Base-by-base conservation (phyloP, 2,888 invertebrate genomes). In the Plusia festucae region DNA sequence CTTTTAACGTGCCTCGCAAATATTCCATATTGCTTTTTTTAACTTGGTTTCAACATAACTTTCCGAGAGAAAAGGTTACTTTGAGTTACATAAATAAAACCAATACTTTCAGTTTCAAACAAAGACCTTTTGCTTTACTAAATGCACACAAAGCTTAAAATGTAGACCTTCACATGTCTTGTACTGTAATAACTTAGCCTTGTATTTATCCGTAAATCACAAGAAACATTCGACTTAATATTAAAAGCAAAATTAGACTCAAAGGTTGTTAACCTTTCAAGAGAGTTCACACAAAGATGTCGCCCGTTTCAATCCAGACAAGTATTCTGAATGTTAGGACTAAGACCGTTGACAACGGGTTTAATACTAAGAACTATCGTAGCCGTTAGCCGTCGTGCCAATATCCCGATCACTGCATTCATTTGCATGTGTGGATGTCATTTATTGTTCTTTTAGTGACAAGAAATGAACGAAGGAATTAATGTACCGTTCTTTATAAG, bases 341-440 rank as follows among this genome's bases (percentile, higher is more conserved):
- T 6, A n/a, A 40, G 40, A 40, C 3, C 7, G n/a, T 40, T 34
- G n/a, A n/a, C 34, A 34, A 34, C 24, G 15, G 32, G 22, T 60
- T 62, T 32, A 62, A 56, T 64, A 65, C 65, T 34, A 1, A 40
- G 69, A 76, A 69, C 15, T n/a, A 22, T 40, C 20, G 11, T 18
- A 51, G n/a, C 56, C 53, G 53, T 63, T 65, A 68, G 20, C 34
- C 11, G 16, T 7, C 40, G 49, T 32, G 60, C 53, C 71, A 63
- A 60, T 62, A 71, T 53, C 15, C 27, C 53, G 24, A 53, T 15
- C 60, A 59, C 61, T 60, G 52, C 55, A 51, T 64, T 61, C 34
- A 68, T 75, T 74, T 75, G 68, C 68, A 74, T 68, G 57, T 57
- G 61, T 13, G 51, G 46, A 30, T 34, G 24, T 32, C 22, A 55